phyloP scores from a whole-genome alignment of 2,888 invertebrate species.

The Chrysolina haemoptera region DNA sequence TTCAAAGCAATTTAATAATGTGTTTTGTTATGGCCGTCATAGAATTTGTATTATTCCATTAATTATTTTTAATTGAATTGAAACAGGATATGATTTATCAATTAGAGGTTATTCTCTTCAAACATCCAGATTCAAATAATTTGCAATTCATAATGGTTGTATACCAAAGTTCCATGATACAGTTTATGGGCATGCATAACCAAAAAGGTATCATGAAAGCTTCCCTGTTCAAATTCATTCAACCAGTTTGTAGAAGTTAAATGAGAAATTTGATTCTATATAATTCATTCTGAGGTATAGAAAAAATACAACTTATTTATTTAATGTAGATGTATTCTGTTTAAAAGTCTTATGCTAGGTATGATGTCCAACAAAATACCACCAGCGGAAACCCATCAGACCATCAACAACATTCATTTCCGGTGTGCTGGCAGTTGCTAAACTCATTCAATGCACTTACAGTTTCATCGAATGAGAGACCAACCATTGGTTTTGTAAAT shows the following conservation, averaged over 20 bases:
- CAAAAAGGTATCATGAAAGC: neutral
- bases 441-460: neutral
- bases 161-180: conserved; percentile 5
- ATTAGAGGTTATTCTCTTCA: neutral
- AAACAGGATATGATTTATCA: neutral
- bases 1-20: neutral
- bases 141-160: neutral
- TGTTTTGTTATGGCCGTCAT: conserved; percentile 10
- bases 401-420: neutral
- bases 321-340: neutral
- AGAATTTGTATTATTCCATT: neutral
- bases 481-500: too few species aligned
- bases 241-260: neutral
- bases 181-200: neutral
- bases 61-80: conserved; percentile 1
- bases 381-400: neutral
- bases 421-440: neutral
- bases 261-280: neutral
- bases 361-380: neutral
- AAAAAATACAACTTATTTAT: neutral
- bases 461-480: too few species aligned
- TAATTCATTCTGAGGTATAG: neutral
- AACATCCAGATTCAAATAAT: neutral
- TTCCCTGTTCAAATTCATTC: neutral
- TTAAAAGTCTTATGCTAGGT: neutral